Conservation (phyloP, 1,140 invertebrate genomes). For the Ceratina australensis region DNA sequence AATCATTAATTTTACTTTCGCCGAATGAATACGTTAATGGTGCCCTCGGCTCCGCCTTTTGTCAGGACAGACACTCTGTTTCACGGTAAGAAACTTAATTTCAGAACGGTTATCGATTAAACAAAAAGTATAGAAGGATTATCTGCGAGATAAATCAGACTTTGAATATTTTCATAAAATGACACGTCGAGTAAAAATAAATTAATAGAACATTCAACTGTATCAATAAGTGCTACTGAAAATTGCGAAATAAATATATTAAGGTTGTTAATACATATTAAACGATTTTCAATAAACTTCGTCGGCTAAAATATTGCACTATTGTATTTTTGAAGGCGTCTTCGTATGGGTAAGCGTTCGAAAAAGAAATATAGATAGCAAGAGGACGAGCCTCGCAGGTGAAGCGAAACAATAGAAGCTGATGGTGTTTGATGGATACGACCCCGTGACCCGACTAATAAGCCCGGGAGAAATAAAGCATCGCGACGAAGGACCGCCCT, state of each 20-base stretch:
- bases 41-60: no score
- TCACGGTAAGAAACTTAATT: no score
- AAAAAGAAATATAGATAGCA: constrained; percentile 30
- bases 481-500: constrained; percentile 40
- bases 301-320: not conserved
- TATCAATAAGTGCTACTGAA: not conserved
- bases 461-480: constrained; percentile 61
- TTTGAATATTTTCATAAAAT: no score
- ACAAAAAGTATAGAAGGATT: no score
- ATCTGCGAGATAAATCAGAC: no score
- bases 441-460: constrained; percentile 65
- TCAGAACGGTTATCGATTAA: no score
- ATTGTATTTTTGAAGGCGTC: constrained; percentile 34
- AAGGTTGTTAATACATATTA: not conserved
- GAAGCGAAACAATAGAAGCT: constrained; percentile 63
- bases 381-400: constrained; percentile 47
- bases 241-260: not conserved
- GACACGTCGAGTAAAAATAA: no score
- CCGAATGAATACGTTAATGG: not conserved
- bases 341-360: constrained; percentile 48
- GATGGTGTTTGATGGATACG: constrained; percentile 68
- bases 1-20: constrained; percentile 38
- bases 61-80: no score
- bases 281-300: not conserved
- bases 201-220: not conserved